These are phyloP conservation scores for Caenorhabditis plicata DNA, from an alignment of 2,888 invertebrate genomes.

Conservation along the genomic window DNA sequence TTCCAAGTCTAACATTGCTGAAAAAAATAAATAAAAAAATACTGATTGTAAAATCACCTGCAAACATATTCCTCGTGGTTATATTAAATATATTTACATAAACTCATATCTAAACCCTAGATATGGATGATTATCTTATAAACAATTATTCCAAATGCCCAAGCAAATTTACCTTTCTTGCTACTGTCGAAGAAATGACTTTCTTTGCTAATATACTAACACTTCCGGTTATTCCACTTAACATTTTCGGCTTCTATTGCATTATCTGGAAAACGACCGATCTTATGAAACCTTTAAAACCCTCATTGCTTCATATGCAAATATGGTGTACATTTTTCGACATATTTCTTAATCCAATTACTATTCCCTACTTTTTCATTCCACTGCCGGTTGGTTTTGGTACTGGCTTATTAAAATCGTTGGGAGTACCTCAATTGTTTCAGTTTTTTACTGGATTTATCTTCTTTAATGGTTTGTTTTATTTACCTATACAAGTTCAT, in stretches of 20 bases:
- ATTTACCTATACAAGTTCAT: no score
- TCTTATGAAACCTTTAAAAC: neutral
- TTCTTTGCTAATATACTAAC: neutral
- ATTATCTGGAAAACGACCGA: neutral
- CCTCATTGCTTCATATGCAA: neutral
- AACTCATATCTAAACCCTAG: no score
- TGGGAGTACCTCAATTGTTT: no score
- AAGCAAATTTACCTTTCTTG: neutral
- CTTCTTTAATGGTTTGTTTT: no score
- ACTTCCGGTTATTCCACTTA: neutral
- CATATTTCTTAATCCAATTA: neutral
- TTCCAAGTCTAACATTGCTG: no score
- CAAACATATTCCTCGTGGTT: neutral
- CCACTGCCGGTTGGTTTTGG: no score
- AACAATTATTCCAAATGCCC: neutral
- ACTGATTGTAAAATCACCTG: no score
- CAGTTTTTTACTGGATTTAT: no score
- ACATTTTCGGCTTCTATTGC: neutral
- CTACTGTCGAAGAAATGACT: neutral
- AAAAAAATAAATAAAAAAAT: no score
- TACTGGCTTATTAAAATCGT: no score
- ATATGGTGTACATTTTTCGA: neutral
- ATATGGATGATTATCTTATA: neutral
- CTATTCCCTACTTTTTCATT: no score
- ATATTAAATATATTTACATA: no score